These are phyloP conservation scores for Nyctibius bracteatus DNA, from an alignment of 2,113 vertebrate species.

Conservation along the genomic window DNA sequence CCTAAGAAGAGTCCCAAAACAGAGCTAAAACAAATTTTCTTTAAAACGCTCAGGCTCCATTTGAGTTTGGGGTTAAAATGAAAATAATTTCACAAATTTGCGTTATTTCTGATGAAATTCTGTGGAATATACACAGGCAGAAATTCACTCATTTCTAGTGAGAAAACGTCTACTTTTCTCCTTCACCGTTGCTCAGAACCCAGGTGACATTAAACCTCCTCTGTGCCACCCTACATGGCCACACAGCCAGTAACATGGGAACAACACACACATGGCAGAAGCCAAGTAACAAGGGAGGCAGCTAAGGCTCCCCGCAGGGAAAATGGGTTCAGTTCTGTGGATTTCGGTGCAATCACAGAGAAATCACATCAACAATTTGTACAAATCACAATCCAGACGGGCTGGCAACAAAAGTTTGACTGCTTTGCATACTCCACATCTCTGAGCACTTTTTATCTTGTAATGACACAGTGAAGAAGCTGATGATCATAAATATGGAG, in stretches of 20 bases:
- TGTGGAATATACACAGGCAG: neutral
- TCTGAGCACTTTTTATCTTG: neutral
- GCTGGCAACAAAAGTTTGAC: neutral
- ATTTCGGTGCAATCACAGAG: neutral
- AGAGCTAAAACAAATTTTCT: neutral
- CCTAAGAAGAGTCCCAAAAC: neutral
- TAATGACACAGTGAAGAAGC: neutral
- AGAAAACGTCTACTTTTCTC: neutral
- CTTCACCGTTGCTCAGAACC: neutral
- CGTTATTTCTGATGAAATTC: neutral
- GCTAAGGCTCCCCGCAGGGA: neutral
- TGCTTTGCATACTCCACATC: neutral
- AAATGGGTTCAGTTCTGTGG: neutral
- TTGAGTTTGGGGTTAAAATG: neutral
- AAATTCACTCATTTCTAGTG: neutral
- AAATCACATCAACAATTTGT: neutral
- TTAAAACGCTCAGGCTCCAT: accelerated
- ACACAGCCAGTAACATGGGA: accelerated
- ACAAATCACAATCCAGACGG: neutral
- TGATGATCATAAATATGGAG: slow-evolving; percentile 27
- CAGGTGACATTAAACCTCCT: accelerated
- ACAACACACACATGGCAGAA: neutral
- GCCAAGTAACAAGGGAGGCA: neutral
- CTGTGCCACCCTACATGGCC: accelerated
- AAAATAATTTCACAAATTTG: neutral